phyloP scores from a whole-genome alignment of 2,888 invertebrate genomes.

The Eustalomyia histrio region DNA sequence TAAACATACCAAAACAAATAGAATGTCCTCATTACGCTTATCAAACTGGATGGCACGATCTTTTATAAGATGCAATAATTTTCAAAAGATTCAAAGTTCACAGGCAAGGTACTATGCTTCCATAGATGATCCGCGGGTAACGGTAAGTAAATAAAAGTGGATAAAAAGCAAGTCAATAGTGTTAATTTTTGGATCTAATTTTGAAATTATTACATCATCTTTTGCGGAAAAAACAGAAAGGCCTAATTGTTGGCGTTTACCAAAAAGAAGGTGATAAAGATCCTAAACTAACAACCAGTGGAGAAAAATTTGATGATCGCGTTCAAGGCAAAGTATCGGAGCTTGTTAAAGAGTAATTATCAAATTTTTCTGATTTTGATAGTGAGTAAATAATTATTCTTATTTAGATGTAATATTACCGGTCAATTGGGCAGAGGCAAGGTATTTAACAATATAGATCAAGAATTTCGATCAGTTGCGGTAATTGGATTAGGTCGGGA shows the following conservation, averaged over 20 bases:
- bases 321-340: constrained; percentile 80
- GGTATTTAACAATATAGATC: constrained; percentile 83
- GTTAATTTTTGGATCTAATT: neutral
- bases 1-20: constrained; percentile 29
- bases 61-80: constrained; percentile 48
- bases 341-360: constrained; percentile 79
- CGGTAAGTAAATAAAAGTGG: constrained; percentile 52
- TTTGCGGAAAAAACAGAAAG: constrained; percentile 74
- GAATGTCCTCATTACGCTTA: constrained; percentile 64
- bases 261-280: constrained; percentile 78
- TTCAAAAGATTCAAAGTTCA: neutral
- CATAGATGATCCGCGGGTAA: constrained; percentile 65
- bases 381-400: neutral
- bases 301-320: constrained; percentile 80
- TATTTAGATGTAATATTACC: constrained; percentile 66
- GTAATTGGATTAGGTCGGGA: constrained; percentile 85
- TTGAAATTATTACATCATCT: neutral
- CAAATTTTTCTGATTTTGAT: neutral
- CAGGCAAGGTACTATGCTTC: constrained; percentile 50
- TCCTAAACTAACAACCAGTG: constrained; percentile 80
- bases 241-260: constrained; percentile 81
- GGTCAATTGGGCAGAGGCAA: constrained; percentile 75
- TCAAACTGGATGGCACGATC: constrained; percentile 61
- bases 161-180: neutral
- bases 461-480: constrained; percentile 82